Evolutionary conservation across 2,888 invertebrate genomes (phyloP).

Genomic region (Melangyna quadrimaculata): DNA sequence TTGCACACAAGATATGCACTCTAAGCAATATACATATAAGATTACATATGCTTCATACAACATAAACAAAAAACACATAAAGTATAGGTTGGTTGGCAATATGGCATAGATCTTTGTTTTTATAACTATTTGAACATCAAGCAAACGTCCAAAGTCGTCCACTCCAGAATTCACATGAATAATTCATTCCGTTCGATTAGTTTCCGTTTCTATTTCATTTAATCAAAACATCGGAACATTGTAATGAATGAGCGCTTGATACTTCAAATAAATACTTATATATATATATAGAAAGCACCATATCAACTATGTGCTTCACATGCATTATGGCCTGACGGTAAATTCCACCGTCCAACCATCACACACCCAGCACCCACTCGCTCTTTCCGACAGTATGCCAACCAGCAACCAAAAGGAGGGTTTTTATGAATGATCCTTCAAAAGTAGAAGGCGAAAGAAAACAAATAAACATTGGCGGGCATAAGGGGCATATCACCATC

Average conservation of each 20-base stretch:
- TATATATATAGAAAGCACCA: background rate
- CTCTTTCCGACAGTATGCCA: background rate
- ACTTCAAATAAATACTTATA: background rate
- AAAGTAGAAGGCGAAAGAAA: slow-evolving; percentile 62
- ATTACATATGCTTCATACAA: background rate
- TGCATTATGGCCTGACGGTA: slow-evolving; percentile 19
- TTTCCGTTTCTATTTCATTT: slow-evolving; percentile 72
- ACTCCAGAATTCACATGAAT: slow-evolving; percentile 70
- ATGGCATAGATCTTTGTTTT: slow-evolving; percentile 37
- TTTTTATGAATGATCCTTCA: slow-evolving; percentile 59
- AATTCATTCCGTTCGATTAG: slow-evolving; percentile 72
- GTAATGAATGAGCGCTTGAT: slow-evolving; percentile 67
- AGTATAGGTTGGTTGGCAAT: background rate
- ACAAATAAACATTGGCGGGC: slow-evolving; percentile 45
- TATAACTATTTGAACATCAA: slow-evolving; percentile 48
- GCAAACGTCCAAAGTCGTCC: slow-evolving; percentile 24
- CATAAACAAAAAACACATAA: background rate
- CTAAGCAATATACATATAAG: background rate
- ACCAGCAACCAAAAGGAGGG: background rate
- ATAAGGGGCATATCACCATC: too few species aligned
- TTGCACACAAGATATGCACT: background rate
- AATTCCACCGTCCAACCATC: slow-evolving; percentile 7
- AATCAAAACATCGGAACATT: slow-evolving; percentile 71
- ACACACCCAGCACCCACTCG: background rate
- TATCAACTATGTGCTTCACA: background rate